phyloP scores from a whole-genome alignment of 2,888 invertebrate species.

The Sesia bembeciformis region DNA sequence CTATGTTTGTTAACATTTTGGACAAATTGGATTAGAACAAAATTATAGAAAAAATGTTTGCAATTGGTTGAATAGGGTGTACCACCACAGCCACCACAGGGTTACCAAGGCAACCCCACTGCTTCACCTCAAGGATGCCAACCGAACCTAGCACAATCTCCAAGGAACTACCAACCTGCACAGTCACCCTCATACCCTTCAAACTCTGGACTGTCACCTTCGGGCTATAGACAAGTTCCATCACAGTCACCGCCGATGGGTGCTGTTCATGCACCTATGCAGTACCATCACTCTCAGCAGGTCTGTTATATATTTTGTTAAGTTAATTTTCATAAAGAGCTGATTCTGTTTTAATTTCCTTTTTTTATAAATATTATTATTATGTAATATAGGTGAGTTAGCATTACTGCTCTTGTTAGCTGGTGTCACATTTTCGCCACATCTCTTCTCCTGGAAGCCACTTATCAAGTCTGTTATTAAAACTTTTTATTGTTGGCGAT shows the following conservation, averaged over 20 bases:
- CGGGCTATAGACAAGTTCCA: conserved; percentile 65
- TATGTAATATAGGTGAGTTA: no score
- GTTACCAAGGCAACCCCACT: conserved; percentile 72
- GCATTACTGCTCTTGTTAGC: no score
- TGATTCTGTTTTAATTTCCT: no score
- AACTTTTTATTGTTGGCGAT: no score
- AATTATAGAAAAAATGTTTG: no score
- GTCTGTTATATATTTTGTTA: conserved; percentile 18
- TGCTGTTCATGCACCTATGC: conserved; percentile 62
- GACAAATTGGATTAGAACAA: no score
- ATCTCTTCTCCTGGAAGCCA: no score
- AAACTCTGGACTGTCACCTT: conserved; percentile 71
- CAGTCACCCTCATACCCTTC: conserved; percentile 69
- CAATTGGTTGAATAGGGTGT: conserved; percentile 30
- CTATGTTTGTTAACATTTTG: no score
- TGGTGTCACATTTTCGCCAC: no score
- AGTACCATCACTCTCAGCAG: conserved; percentile 65
- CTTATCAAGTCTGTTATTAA: no score
- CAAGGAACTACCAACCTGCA: conserved; percentile 67
- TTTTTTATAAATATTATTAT: no score
- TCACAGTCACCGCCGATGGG: conserved; percentile 66
- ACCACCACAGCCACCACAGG: conserved; percentile 63
- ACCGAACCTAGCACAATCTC: conserved; percentile 52
- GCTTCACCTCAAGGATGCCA: conserved; percentile 67
- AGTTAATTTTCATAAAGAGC: no score